Evolutionary conservation across 2,797 vertebrate genomes (phyloP).

Genomic region (Tauraco hartlaubi): DNA sequence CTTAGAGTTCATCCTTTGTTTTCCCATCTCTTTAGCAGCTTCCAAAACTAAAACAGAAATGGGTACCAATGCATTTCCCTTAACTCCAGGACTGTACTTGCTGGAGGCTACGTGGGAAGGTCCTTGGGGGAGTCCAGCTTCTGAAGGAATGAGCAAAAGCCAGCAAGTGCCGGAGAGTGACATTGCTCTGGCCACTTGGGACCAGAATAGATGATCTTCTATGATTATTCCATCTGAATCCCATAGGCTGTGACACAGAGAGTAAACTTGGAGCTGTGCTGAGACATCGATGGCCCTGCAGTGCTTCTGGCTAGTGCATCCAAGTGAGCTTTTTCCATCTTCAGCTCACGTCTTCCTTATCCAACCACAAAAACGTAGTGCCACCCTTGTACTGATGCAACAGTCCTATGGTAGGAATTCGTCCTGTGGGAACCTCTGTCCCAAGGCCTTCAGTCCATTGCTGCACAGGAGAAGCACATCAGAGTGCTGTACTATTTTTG

Average conservation of each 20-base stretch:
- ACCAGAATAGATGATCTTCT: background rate
- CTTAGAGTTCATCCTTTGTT: background rate
- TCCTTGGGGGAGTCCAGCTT: background rate
- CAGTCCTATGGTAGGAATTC: background rate
- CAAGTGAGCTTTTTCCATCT: background rate
- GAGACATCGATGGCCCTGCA: background rate
- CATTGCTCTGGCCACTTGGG: background rate
- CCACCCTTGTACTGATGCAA: background rate
- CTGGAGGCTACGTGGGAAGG: background rate
- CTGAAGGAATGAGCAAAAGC: background rate
- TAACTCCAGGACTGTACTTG: background rate
- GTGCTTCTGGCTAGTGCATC: background rate
- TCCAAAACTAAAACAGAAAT: background rate
- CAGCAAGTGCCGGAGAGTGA: background rate
- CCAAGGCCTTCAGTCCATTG: background rate
- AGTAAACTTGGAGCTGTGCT: background rate
- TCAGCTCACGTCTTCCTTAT: background rate
- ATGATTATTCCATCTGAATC: background rate
- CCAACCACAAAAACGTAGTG: background rate
- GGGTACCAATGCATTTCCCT: background rate
- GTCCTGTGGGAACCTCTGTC: background rate
- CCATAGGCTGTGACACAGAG: fast-evolving
- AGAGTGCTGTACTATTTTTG: background rate
- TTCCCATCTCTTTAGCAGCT: background rate
- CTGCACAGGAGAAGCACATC: background rate